Base-by-base conservation (phyloP, 2,113 vertebrate species). In the Dicaeum eximium region DNA sequence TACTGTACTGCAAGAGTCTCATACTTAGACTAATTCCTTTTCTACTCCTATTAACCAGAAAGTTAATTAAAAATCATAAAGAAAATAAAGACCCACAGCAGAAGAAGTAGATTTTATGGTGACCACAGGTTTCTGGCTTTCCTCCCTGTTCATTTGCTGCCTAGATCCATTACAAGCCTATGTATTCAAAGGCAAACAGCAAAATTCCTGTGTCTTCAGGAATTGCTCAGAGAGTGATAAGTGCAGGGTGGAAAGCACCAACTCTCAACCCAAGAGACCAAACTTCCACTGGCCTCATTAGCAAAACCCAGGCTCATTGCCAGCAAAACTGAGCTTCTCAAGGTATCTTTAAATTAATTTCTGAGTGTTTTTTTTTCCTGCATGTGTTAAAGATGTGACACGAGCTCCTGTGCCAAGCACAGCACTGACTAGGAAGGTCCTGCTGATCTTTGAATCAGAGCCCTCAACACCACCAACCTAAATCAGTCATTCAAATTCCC, bases 321-420 rank as follows among this genome's bases (percentile, higher is more conserved):
- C 53, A 74, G 64, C 42, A 86, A 50, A 69, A 50, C 28, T 22
- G 40, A 54, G 30, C 58, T 70, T 54, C 62, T 88, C 50, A 48
- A 75, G 50, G 47, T n/a, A 7, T 14, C 37, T 47, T 80, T 42
- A 31, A 77, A 67, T 80, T 66, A 44, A 80, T 62, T 85, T 44
- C 28, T 0, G 0, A 62, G 22, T 13, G 19, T 0, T 0, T 17
- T 86, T n/a, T 81, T 37, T 38, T 10, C 37, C 71, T 61, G 51
- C 45, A 64, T 0, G 0, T 33, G 10, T 82, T 66, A 74, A 40
- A 87, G 65, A 70, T 4, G 2, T 57, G 85, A 89, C 37, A 47
- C 0, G 0, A 91, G 13, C 53, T 92, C 15, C 65, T 8, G 60
- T 5, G 4, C 70, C 57, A 83, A 82, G 69, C 2, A 2, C 54